Evolutionary conservation across 2,113 vertebrate genomes (phyloP).

Genomic region (Piprites chloris): DNA sequence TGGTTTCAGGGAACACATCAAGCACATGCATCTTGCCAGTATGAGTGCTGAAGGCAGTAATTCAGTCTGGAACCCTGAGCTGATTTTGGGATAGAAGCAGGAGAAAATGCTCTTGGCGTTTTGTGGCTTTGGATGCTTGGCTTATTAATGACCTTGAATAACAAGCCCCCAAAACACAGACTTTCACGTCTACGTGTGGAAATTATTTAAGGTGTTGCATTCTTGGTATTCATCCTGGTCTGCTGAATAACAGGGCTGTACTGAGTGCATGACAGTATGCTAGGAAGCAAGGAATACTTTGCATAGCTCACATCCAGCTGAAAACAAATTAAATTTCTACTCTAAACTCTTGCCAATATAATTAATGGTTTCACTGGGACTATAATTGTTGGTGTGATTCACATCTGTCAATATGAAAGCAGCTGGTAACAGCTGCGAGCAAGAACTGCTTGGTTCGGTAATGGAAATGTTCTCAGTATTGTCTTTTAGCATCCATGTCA

Average conservation of each 20-base stretch:
- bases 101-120: background rate
- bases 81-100: background rate
- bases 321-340: slow-evolving; percentile 56
- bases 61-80: background rate
- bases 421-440: slow-evolving; percentile 47
- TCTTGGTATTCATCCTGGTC: background rate
- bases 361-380: slow-evolving; percentile 38
- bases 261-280: background rate
- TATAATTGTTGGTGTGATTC: slow-evolving; percentile 20
- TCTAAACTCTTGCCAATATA: slow-evolving; percentile 31
- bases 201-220: background rate
- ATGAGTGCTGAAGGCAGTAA: background rate
- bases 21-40: background rate
- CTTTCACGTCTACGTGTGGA: background rate
- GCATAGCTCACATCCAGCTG: background rate
- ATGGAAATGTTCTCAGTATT: slow-evolving; percentile 13
- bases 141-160: background rate
- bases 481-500: background rate
- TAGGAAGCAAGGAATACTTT: slow-evolving; percentile 20
- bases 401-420: slow-evolving; percentile 40
- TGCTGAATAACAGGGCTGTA: background rate
- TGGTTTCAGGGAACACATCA: background rate
- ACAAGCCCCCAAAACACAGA: background rate
- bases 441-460: slow-evolving; percentile 27
- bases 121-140: background rate